Evolutionary conservation across 92 coral and sea anemone species (phyloP), one percentile per base, ranked within the genome.

Genomic region (Phenganax subtilis): DNA sequence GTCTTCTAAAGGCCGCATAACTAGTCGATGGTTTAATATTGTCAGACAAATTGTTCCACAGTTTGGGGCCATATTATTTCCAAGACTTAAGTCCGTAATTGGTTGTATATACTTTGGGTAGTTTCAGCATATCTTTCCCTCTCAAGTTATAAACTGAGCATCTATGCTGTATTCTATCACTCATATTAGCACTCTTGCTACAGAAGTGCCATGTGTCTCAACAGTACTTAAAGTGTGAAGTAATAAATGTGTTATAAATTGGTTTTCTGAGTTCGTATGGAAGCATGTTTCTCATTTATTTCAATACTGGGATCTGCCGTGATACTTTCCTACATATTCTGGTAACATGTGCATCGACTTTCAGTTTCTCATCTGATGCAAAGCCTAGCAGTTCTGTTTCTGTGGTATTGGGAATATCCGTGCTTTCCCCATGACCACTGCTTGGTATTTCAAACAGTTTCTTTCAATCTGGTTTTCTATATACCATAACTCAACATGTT

Each of bases 361-460:
- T 64, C 30, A 64, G 28, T 73, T 73, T 73, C 1, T 73, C 31
- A 11, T 51, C 78, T 20, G 25, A 20, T 20, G 25, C 25, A 20
- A 20, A 20, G 25, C 25, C 25, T 20, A 20, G 25, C 25, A 20
- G 25, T 20, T 20, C 25, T 20, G 25, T 20, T 20, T 20, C 25
- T 20, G 25, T 20, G 25, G 25, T 20, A 20, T 20, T 20, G 25
- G 25, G 25, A 20, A 20, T 20, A 3, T 58, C 55, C 67, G 74
- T 27, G 68, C 17, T 57, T 88, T 88, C 30, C 88, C 91, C 84
- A 85, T 81, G 56, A 51, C 76, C 25, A 69, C 81, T 31, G 86
- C 91, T 84, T 85, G 88, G 77, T 88, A 88, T 71, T 88, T 85
- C 25, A 83, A 54, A 54, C 65, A 44, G 72, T 84, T 84, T 55